These are phyloP conservation scores for Aegotheles bennettii DNA, from an alignment of 2,113 vertebrate genomes.

Conservation along the genomic window DNA sequence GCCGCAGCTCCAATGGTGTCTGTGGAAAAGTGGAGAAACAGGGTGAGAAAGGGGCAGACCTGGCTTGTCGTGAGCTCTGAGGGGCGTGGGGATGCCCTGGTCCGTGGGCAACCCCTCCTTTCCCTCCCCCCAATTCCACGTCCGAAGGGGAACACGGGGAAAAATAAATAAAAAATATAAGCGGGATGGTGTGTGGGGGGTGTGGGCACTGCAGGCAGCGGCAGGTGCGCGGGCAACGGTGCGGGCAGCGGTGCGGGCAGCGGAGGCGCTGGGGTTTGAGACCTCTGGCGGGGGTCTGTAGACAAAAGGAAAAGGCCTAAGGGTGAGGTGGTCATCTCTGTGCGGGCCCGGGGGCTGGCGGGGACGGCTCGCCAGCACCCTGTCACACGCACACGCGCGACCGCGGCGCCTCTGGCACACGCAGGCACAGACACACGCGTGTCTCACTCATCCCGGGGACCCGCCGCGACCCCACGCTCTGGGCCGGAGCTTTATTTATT, in stretches of 20 bases:
- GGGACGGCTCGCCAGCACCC: slow-evolving; percentile 18
- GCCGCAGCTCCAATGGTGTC: not conserved
- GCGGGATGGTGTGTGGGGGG: no score
- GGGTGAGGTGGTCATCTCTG: slow-evolving; percentile 91
- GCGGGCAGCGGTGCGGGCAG: not conserved
- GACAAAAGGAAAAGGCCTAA: slow-evolving; percentile 83
- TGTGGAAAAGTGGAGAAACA: not conserved
- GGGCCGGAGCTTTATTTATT: slow-evolving; percentile 85
- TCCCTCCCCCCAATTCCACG: not conserved
- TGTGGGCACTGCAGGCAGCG: no score
- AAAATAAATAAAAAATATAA: not conserved
- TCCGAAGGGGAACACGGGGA: not conserved
- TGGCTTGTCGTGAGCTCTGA: not conserved
- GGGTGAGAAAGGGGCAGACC: not conserved
- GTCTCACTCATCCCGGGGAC: slow-evolving; percentile 16
- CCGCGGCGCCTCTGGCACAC: not conserved
- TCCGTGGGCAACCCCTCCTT: not conserved
- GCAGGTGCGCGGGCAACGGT: not conserved
- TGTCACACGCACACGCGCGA: not conserved
- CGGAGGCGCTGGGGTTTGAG: not conserved
- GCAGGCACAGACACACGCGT: not conserved
- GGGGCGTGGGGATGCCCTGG: no score
- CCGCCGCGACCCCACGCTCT: slow-evolving; percentile 82
- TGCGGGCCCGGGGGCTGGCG: slow-evolving; percentile 81
- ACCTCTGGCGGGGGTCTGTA: slow-evolving; percentile 50